Base-by-base conservation (phyloP, 2,888 invertebrate genomes). In the Drosophila gaucha region DNA sequence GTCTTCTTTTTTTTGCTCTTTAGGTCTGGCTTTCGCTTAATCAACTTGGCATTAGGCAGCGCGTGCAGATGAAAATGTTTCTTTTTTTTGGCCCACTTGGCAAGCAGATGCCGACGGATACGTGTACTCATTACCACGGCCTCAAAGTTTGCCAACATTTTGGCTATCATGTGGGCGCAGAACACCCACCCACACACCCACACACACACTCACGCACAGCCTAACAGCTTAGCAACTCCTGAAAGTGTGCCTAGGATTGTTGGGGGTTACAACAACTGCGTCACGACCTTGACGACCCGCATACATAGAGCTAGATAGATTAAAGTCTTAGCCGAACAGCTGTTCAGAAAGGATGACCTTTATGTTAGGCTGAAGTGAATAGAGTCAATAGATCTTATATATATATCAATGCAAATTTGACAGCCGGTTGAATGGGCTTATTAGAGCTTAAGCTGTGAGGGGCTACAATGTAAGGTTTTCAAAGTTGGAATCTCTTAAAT, bases 91-190 rank as follows among this genome's bases (percentile, higher is more conserved):
- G 20, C 51, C 33, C 44, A 50, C 43, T 74, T 62, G 44, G 44
- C 49, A 49, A 38, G 39, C 75, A 56, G 43, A 41, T 41, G 46
- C 20, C 26, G 24, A 41, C 50, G 14, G 50, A 60, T 59, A 73
- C 76, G 73, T 76, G 76, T 71, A 73, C 66, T 73, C 60, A 73
- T 73, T 71, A 71, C 36, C 52, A 57, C 9, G 46, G 54, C 26
- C 66, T 33, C 44, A 65, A 76, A 60, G 59, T 76, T 59, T 20
- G 20, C 41, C 50, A 65, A 47, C 54, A 64, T 44, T 35, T 55
- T 49, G 31, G 49, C 33, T 30, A 52, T 28, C 49, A 59, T 49
- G 47, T 67, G 36, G 68, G 38, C 24, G 33, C 6, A 62, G 1
- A 56, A 49, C 14, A 51, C 22, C 31, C 39, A 24, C 14, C 24